phyloP scores from a whole-genome alignment of 2,113 vertebrate species.

The Terrapene triunguis region DNA sequence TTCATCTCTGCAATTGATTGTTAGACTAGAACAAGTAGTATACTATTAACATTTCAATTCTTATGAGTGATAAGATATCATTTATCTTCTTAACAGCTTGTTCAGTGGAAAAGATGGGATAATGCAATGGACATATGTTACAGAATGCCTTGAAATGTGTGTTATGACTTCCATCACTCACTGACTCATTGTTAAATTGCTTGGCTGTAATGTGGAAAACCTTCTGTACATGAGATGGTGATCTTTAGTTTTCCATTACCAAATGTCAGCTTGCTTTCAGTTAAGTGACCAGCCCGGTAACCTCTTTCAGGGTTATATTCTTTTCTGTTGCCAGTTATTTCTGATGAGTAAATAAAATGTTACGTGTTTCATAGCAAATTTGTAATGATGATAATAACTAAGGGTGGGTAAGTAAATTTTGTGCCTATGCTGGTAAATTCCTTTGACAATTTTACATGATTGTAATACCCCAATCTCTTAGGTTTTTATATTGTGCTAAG shows the following conservation, averaged over 20 bases:
- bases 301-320: not conserved
- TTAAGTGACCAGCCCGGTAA: not conserved
- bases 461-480: not conserved
- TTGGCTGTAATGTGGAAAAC: not conserved
- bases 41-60: not conserved
- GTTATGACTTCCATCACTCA: not conserved
- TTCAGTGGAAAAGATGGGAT: not conserved
- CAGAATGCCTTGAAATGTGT: not conserved
- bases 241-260: not conserved
- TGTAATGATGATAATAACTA: not conserved
- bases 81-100: not conserved
- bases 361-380: not conserved
- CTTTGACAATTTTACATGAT: not conserved
- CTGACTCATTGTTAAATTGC: not conserved
- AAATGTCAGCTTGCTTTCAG: not conserved
- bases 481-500: not conserved
- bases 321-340: not conserved
- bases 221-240: not conserved
- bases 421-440: not conserved
- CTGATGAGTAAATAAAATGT: not conserved
- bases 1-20: not conserved
- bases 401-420: not conserved
- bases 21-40: not conserved
- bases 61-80: not conserved
- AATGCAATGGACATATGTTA: not conserved